Conservation (phyloP, 1,140 invertebrate genomes). For the Zaprionus vittiger region DNA sequence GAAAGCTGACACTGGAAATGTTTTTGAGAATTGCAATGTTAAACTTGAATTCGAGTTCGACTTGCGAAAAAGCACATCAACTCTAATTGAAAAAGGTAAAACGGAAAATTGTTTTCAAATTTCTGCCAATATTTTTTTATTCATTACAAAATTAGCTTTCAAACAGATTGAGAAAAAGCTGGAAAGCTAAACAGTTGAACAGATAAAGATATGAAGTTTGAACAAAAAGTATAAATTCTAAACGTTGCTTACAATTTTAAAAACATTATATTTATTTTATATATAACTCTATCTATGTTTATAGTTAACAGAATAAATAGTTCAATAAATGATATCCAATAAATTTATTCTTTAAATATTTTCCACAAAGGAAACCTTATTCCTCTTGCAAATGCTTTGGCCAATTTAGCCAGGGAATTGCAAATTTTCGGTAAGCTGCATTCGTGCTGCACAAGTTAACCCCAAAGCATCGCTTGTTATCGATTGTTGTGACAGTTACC, state of each 20-base stretch:
- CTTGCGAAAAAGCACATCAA: conserved; percentile 15
- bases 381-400: not conserved
- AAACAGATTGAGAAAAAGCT: not conserved
- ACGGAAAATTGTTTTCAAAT: conserved; percentile 34
- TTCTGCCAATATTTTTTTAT: conserved; percentile 47
- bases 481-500: conserved; percentile 46
- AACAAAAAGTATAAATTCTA: too few relatives aligned
- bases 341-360: not conserved
- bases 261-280: too few relatives aligned
- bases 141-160: conserved; percentile 53
- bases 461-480: conserved; percentile 24
- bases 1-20: conserved; percentile 36
- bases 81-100: conserved; percentile 12
- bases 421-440: not conserved
- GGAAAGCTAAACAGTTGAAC: not conserved
- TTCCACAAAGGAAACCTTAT: not conserved
- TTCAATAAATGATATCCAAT: too few relatives aligned
- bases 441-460: conserved; percentile 13
- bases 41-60: conserved; percentile 17
- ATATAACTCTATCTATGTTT: too few relatives aligned
- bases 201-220: not conserved
- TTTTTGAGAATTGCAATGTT: conserved; percentile 41
- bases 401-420: not conserved
- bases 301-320: too few relatives aligned
- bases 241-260: too few relatives aligned